Evolutionary conservation across 2,888 invertebrate species (phyloP), one percentile per base, ranked within the genome.

Genomic region (Fissipunctia ypsillon): DNA sequence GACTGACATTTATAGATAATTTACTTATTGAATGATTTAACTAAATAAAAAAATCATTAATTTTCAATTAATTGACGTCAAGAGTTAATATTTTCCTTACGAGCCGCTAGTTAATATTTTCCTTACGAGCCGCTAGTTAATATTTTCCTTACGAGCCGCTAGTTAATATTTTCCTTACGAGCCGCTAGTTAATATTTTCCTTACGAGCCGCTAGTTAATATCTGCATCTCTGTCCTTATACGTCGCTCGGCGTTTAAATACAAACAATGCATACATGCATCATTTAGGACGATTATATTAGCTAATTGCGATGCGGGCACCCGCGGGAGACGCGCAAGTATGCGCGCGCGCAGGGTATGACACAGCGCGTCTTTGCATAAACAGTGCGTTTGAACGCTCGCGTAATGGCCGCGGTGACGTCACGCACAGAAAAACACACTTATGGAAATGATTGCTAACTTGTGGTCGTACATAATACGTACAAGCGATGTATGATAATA

Each of bases 321-420:
- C 73, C 74, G 65, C 41, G 43, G 52, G 64, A 73, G 74, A 77
- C 69, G 74, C 70, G 59, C 70, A 69, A 64, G 50, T 60, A 83
- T 79, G 78, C 77, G 71, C 56, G 54, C 68, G 63, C 74, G 76
- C 74, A 77, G 45, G 12, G n/a, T 52, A 71, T 73, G 75, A 54
- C 14, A 66, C 12, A 69, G 71, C 73, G 52, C 66, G 41, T 54
- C 60, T 87, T 87, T 84, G 84, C 86, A 87, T 84, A 81, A 85
- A 83, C 73, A 69, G 45, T 68, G 65, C 80, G 78, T 84, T 84
- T 74, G 76, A 74, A 81, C 81, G 80, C 76, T 69, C 64, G 57
- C 64, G 73, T 73, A 82, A 82, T 82, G 73, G 68, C 54, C 28
- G 38, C 54, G 67, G 56, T 79, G 76, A 76, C 76, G 72, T 81